Evolutionary conservation across 30 jellyfish, hydroid and myxozoan genomes (phyloP).

Genomic region (Aurelia sp.): DNA sequence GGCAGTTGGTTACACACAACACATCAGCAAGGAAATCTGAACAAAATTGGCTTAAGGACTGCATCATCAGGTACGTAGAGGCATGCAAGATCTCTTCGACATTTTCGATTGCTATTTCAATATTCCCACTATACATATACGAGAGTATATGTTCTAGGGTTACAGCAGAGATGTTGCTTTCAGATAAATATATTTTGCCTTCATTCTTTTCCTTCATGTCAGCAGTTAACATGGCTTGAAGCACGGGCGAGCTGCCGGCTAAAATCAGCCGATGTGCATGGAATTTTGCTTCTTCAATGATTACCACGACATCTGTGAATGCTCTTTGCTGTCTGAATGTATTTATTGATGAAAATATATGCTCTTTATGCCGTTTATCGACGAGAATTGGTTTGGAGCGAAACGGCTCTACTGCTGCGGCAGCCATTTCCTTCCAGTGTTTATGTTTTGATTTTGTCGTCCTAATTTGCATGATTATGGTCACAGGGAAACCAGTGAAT

Average conservation of each 20-base stretch:
- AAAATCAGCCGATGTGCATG: slow-evolving; percentile 83
- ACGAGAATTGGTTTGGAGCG: slow-evolving; percentile 21
- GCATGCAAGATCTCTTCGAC: slow-evolving; percentile 76
- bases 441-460: slow-evolving; percentile 11
- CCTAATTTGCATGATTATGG: not conserved
- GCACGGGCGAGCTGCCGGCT: slow-evolving; percentile 91
- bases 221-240: slow-evolving; percentile 82
- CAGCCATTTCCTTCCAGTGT: slow-evolving; percentile 40
- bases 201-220: slow-evolving; percentile 88
- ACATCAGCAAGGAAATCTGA: slow-evolving; percentile 60
- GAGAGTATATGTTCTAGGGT: slow-evolving; percentile 61
- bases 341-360: slow-evolving; percentile 27
- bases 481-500: not conserved
- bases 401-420: slow-evolving; percentile 37
- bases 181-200: slow-evolving; percentile 75
- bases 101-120: slow-evolving; percentile 57
- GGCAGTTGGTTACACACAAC: slow-evolving; percentile 65
- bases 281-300: slow-evolving; percentile 26
- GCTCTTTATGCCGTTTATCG: slow-evolving; percentile 60
- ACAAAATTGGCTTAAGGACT: slow-evolving; percentile 64
- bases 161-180: slow-evolving; percentile 55
- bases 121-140: slow-evolving; percentile 84
- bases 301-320: slow-evolving; percentile 83
- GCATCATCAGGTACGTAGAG: slow-evolving; percentile 80
- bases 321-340: slow-evolving; percentile 31